phyloP scores from a whole-genome alignment of 2,888 invertebrate genomes.

The Melinaea menophilus region DNA sequence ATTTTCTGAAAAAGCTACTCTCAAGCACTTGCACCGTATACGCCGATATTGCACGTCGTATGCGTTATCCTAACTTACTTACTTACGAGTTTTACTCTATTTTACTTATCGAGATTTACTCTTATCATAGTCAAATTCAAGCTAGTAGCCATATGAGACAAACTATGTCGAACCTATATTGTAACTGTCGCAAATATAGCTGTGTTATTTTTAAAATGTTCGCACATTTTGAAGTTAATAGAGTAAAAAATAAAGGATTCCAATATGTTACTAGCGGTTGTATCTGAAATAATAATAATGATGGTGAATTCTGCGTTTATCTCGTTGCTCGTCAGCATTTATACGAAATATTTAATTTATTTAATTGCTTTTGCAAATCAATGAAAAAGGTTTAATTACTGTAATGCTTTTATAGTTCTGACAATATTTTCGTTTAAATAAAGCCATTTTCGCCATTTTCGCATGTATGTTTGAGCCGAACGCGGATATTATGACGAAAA shows the following conservation, averaged over 20 bases:
- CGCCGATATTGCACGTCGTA: slow-evolving; percentile 14
- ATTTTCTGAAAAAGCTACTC: neutral
- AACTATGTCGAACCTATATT: slow-evolving; percentile 53
- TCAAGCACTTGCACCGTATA: slow-evolving; percentile 21
- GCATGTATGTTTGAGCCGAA: too few species aligned
- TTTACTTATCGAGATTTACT: slow-evolving; percentile 36
- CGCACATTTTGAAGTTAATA: slow-evolving; percentile 15
- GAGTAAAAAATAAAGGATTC: neutral
- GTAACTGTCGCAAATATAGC: neutral
- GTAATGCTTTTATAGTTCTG: neutral
- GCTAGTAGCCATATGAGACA: slow-evolving; percentile 52
- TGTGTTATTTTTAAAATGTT: too few species aligned
- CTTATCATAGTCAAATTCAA: slow-evolving; percentile 44
- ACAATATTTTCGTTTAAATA: neutral
- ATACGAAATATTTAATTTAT: slow-evolving; percentile 1
- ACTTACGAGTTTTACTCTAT: too few species aligned
- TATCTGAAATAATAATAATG: neutral
- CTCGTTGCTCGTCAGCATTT: neutral
- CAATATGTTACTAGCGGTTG: neutral
- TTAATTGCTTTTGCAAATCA: slow-evolving; percentile 1
- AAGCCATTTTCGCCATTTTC: too few species aligned
- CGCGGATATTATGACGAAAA: too few species aligned
- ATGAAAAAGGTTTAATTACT: slow-evolving; percentile 2
- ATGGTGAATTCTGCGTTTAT: neutral
- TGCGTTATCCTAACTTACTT: slow-evolving; percentile 11